Evolutionary conservation across 2,797 vertebrate genomes (phyloP), one percentile per base, ranked within the genome.

Genomic region (Parauchenoglanis punctatus): DNA sequence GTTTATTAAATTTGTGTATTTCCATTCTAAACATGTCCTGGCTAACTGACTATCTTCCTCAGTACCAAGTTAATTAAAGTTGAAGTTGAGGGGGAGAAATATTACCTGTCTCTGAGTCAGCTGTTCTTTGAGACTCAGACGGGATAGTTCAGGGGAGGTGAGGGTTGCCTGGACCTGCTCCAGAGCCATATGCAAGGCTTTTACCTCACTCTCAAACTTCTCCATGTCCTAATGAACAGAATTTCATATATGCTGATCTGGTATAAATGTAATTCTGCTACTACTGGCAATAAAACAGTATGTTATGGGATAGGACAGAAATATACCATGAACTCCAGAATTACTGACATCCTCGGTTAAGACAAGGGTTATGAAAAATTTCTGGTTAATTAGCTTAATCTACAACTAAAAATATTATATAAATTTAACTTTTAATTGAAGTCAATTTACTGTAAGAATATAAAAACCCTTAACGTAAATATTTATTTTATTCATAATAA

Each of bases 111-210:
- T 96, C 90, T 99, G 98, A 87, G 96, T 97, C 86, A 99, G 97
- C 1, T 99, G 99, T 85, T 99, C 98, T 92, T 98, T 98, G 89
- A 99, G 96, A 91, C 96, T 99, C 84, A 99, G 95, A 31, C 96
- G 97, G n/a, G 98, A 96, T 0, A 98, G 96, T 86, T 99, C 98
- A 44, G 98, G 97, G 85, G 98, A 99, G 0, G 97, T 97, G 61
- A 99, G 93, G 0, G 93, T 97, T 63, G 96, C 92, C 89, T 99
- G 98, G 92, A 97, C 97, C 94, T 99, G 97, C 89, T 98, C 98
- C 89, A 99, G 93, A 88, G 97, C 96, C 87, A 92, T 92, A 89
- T 99, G 97, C 31, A 99, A 95, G 85, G 89, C 94, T 95, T 97
- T 98, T 52, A 99, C 94, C 89, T 99, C 97, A 0, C 92, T 93